A percentile compares a stretch with the other conserved stretches of the same genome.
phyloP scores from a whole-genome alignment of 2,113 vertebrate species.

The Geococcyx californianus region DNA sequence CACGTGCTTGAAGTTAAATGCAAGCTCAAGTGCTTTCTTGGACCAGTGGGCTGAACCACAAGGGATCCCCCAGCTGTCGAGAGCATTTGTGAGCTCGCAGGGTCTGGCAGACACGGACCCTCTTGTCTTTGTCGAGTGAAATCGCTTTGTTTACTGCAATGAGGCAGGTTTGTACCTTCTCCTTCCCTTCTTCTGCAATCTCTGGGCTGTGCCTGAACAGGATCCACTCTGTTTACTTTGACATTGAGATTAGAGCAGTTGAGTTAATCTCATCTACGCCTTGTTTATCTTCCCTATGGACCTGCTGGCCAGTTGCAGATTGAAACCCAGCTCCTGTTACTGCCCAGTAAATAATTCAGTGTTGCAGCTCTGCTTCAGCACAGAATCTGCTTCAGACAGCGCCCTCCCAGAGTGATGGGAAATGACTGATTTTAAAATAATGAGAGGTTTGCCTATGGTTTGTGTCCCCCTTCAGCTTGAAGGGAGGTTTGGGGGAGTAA shows the following conservation, averaged over 20 bases:
- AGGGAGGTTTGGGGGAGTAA: too few species aligned
- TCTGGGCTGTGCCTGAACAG: conserved; percentile 31
- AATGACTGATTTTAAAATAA: too few species aligned
- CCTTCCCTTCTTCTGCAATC: not conserved
- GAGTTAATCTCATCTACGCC: not conserved
- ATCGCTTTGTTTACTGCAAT: not conserved
- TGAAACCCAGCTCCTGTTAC: not conserved
- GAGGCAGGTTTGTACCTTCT: not conserved
- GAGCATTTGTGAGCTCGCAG: fast-evolving
- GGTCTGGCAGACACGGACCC: fast-evolving
- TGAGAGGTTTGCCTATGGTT: too few species aligned
- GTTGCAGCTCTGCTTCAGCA: not conserved
- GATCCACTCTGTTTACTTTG: conserved; percentile 40
- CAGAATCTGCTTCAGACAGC: too few species aligned
- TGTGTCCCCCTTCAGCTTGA: too few species aligned
- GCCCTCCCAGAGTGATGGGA: too few species aligned
- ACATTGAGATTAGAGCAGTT: not conserved
- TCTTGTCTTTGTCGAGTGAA: not conserved
- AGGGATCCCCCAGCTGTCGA: not conserved
- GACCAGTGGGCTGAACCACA: not conserved
- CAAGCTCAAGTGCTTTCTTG: fast-evolving
- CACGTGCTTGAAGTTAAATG: fast-evolving
- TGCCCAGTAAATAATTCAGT: not conserved
- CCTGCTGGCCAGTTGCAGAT: not conserved
- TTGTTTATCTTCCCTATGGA: not conserved